phyloP scores from a whole-genome alignment of 2,113 vertebrate species.

The Solenodon paradoxus region DNA sequence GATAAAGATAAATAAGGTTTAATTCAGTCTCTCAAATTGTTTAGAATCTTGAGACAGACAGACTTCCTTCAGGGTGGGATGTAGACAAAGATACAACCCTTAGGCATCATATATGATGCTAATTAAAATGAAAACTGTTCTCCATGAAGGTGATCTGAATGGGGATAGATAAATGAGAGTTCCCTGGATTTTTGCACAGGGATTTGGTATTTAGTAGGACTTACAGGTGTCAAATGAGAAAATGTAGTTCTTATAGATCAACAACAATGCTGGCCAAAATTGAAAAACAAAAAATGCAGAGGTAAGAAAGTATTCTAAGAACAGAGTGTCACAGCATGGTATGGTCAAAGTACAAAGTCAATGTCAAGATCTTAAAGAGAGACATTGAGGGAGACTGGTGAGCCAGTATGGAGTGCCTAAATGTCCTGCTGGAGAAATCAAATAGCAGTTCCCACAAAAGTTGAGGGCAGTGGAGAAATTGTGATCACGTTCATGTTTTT shows the following conservation, averaged over 20 bases:
- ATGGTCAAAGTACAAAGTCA: background rate
- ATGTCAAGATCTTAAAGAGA: background rate
- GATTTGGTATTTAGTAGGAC: background rate
- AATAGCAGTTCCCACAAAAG: background rate
- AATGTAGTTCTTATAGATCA: background rate
- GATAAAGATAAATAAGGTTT: background rate
- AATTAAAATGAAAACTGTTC: background rate
- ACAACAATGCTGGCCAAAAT: too few relatives aligned
- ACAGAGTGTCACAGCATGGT: accelerated
- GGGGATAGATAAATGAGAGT: background rate
- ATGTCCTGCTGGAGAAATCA: background rate
- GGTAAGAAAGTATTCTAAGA: too few relatives aligned
- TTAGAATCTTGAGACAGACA: slow-evolving; percentile 7
- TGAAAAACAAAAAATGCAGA: background rate
- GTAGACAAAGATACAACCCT: background rate
- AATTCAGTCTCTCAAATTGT: background rate
- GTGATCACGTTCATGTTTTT: background rate
- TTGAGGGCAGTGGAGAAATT: background rate
- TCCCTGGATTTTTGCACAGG: background rate
- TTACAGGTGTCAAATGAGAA: background rate
- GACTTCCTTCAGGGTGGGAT: background rate
- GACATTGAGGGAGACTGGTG: background rate
- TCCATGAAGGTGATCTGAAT: background rate
- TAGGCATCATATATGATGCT: background rate
- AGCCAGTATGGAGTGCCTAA: background rate